Base-by-base conservation (phyloP, 1,140 invertebrate species). In the Drosophila tani region DNA sequence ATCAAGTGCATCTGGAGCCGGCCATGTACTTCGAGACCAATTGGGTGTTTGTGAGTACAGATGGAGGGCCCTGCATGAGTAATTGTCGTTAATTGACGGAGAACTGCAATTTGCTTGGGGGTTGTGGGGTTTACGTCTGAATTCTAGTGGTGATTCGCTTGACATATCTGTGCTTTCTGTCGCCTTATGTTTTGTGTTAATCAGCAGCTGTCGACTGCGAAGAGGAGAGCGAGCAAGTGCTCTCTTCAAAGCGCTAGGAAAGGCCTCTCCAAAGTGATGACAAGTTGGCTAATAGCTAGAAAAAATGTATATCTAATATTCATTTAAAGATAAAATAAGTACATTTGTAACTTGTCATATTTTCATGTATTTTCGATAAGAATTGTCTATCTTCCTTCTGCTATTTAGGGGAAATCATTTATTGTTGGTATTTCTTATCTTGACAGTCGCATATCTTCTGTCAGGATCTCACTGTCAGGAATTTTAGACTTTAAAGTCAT, bases 1-100 rank as follows among this genome's bases (percentile, higher is more conserved):
- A 40, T 24, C 41, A 49, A 79, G 38, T 58, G 35, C 35, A 77
- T 35, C 38, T 32, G 46, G 32, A 58, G 43, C 32, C 46, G 66
- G 40, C 60, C 71, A 92, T 92, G 91, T 92, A 67, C 74, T 92
- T 84, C 59, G 53, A 87, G 49, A 92, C 91, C 40, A 92, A 91
- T 53, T 92, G 91, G 91, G 76, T 90, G 68, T 92, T 92, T 90
- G 91, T 92, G 88, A 92, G 91, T 92, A 75, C 51, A 38, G 9
- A 19, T 40, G 40, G 43, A 59, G 56, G 12, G 38, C 17, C 24
- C 47, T 55, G 40, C 14, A 35, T 55, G 55, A 40, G 38, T 65
- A 50, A 57, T 51, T 35, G 29, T 60, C 46, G 40, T 76, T 76
- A 71, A 65, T 80, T 79, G 76, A 15, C 49, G 15, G 67, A 68